Conservation (phyloP, 2,113 vertebrate species). For the Rhadina sibilatrix region DNA sequence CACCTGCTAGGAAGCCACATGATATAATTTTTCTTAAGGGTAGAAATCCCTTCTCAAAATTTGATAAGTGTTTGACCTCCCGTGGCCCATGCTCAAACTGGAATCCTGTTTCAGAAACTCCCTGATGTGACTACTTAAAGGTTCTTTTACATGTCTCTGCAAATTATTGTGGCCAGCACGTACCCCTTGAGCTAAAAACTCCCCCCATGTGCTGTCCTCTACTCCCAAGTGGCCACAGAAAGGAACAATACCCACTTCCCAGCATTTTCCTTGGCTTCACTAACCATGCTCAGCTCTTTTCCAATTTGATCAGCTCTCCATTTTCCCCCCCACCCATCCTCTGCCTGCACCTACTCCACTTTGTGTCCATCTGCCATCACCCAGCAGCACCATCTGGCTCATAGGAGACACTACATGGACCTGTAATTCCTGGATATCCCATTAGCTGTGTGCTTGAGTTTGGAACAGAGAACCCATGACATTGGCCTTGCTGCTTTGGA, state of each 20-base stretch:
- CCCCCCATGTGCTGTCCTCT: background rate
- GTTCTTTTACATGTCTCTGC: background rate
- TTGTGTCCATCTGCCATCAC: background rate
- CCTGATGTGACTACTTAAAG: background rate
- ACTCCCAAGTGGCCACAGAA: background rate
- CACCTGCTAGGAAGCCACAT: constrained; percentile 15
- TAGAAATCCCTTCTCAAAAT: background rate
- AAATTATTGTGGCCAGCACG: background rate
- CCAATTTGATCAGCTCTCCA: background rate
- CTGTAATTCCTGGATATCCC: fast-evolving
- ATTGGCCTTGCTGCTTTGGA: background rate
- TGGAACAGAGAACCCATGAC: background rate
- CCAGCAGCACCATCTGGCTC: background rate
- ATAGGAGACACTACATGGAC: fast-evolving
- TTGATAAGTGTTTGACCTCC: background rate
- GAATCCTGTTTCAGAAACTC: background rate
- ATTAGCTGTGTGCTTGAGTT: background rate
- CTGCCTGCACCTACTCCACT: background rate
- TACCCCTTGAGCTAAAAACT: background rate
- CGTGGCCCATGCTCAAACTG: background rate
- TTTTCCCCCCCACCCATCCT: background rate
- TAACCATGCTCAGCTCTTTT: background rate
- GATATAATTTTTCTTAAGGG: background rate
- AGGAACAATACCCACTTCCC: background rate
- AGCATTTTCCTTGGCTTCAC: background rate